Base-by-base conservation (phyloP, 1,140 invertebrate species). In the Phenacoccus solenopsis region DNA sequence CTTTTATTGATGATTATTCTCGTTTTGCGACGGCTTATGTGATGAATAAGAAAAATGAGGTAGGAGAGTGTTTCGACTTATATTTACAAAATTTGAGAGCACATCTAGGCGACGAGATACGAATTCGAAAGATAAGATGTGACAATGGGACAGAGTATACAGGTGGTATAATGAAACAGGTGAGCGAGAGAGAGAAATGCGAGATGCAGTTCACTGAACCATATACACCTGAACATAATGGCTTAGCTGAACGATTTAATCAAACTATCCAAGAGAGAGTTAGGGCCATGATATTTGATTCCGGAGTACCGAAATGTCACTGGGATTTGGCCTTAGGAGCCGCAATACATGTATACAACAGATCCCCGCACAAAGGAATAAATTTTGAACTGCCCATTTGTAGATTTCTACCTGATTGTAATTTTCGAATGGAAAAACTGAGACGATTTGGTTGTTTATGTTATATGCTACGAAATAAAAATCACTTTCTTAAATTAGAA, bases 171-270 rank as follows among this genome's bases (percentile, higher is more conserved):
- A n/a, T n/a, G n/a, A n/a, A n/a, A n/a, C n/a, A n/a, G n/a, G n/a
- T n/a, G n/a, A n/a, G 13, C 7, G 21, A 59, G 7, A 59, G 21
- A 22, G 56, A 59, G 56, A 59, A 59, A 59, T 9, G 5, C 7
- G 56, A 59, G 5, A 5, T 59, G 7, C 56, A 59, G 20, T 20
- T 59, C 5, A 22, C 13, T 20, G 16, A 16, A 25, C 64, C 64
- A 30, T 3, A 67, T 24, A 67, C 73, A 10, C 78, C 80, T 22
- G 74, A 81, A 71, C 77, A 80, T 73, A 81, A 82, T 73, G 79
- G 80, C 4, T 73, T 79, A 21, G 76, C 78, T 13, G 79, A 81
- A 69, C 49, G 76, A 30, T 74, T 74, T 35, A 82, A 81, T 73
- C 72, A 78, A 24, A 78, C 76, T 1, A 80, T 25, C 56, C 78